Conservation (phyloP, 2,888 invertebrate genomes). For the Dryobotodes eremita region DNA sequence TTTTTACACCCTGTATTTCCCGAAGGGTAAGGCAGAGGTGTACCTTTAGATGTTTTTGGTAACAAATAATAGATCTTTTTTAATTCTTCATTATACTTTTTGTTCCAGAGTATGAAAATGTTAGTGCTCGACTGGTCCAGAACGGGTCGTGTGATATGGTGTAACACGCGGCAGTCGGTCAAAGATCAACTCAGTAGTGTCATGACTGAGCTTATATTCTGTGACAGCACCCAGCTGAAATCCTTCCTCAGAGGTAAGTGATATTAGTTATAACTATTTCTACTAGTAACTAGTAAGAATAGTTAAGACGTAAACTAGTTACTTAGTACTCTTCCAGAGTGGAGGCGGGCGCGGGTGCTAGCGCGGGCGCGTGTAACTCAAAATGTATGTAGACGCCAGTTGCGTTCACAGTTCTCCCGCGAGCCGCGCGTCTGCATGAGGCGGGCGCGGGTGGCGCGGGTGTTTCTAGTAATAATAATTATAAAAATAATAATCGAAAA, state of each 20-base stretch:
- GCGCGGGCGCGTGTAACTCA: too few relatives aligned
- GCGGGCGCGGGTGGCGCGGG: too few relatives aligned
- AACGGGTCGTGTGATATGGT: conserved; percentile 82
- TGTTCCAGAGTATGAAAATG: conserved; percentile 84
- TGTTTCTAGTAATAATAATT: too few relatives aligned
- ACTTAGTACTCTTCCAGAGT: too few relatives aligned
- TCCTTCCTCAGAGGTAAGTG: conserved; percentile 75
- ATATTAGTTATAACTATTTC: not conserved
- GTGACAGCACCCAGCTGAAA: conserved; percentile 75
- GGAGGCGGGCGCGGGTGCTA: too few relatives aligned
- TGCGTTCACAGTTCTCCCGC: too few relatives aligned
- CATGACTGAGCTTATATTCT: conserved; percentile 78
- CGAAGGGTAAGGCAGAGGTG: not conserved
- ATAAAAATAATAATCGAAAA: too few relatives aligned
- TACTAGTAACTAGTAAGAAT: not conserved
- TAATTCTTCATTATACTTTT: not conserved
- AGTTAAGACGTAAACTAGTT: not conserved
- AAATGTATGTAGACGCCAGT: too few relatives aligned
- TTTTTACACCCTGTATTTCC: not conserved
- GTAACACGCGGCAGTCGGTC: conserved; percentile 75
- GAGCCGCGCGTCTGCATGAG: too few relatives aligned
- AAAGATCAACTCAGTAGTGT: conserved; percentile 78
- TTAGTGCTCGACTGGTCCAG: conserved; percentile 82
- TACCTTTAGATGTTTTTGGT: too few relatives aligned
- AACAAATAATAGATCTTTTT: not conserved